Base-by-base conservation (phyloP, 1,140 invertebrate genomes). In the Pseudobourletiella spinata region DNA sequence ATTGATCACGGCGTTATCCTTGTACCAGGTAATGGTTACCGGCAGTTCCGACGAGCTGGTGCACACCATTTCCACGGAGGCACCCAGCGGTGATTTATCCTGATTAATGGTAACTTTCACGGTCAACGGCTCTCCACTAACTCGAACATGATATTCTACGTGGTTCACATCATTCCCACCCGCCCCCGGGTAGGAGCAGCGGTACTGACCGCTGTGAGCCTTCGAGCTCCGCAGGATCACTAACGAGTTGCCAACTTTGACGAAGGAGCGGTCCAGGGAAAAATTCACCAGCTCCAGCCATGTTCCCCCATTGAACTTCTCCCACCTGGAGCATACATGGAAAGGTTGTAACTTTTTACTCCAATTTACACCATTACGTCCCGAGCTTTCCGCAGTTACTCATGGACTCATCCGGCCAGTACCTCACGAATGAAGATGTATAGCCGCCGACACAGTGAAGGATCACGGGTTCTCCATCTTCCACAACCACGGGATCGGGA, bases 1-100 rank as follows among this genome's bases (percentile, higher is more conserved):
- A 58, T 62, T 65, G 30, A 68, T 63, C 24, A 64, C 26, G 32
- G 54, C 52, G 1, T 65, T 64, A 44, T 71, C 70, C 44, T 71
- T 71, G 16, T 63, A 46, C 70, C 70, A 71, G 35, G 52, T 62
- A 51, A 71, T 65, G 22, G 63, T 59, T 1, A 63, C 61, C 15
- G 64, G 44, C 20, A 57, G 50, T 6, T 44, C 46, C 2, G 57
- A 57, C 22, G 66, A 55, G 3, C 51, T 39, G 16, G 55, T 48
- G 51, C 66, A 67, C 16, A 58, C 55, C 22, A 67, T 30, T 44
- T 67, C 66, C 1, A 42, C 20, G 16, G 61, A 64, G 4, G 61
- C 51, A 15, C 60, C 66, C 44, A 67, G 24, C 6, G 66, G 59
- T 20, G 59, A 26, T 50, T 64, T 67, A 8, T 22, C 44, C 48